Evolutionary conservation across 2,797 vertebrate species (phyloP).

Genomic region (Cossypha caffra): DNA sequence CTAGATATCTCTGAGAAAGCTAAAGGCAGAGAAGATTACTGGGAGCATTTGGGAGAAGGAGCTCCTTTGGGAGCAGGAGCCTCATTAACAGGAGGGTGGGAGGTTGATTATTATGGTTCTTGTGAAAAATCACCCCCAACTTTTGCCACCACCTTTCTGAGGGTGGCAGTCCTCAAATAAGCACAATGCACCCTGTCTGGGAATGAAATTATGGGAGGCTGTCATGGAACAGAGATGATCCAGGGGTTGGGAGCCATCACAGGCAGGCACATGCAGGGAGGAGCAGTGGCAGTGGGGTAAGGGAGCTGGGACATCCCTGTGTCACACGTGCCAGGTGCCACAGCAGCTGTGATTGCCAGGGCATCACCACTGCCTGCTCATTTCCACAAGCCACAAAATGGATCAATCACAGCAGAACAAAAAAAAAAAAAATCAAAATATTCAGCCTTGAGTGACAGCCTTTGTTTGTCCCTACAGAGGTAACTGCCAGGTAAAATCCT

Average conservation of each 20-base stretch:
- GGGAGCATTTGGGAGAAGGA: background rate
- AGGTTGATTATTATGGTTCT: background rate
- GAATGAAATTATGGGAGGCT: background rate
- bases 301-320: background rate
- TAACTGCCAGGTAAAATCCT: background rate
- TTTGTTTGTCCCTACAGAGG: background rate
- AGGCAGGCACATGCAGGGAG: background rate
- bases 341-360: background rate
- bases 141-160: background rate
- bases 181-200: background rate
- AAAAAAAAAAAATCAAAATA: background rate
- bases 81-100: background rate
- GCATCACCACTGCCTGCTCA: background rate
- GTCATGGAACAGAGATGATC: background rate
- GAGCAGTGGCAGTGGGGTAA: accelerated
- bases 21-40: background rate
- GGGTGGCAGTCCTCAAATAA: background rate
- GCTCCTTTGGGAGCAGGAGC: background rate
- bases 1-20: background rate
- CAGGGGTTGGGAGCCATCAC: background rate
- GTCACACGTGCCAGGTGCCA: background rate
- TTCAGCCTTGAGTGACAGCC: background rate
- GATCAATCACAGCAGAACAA: background rate
- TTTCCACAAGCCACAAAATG: background rate
- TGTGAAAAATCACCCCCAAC: background rate